Evolutionary conservation across 2,888 invertebrate species (phyloP).

Genomic region (Sepioteuthis lessoniana): DNA sequence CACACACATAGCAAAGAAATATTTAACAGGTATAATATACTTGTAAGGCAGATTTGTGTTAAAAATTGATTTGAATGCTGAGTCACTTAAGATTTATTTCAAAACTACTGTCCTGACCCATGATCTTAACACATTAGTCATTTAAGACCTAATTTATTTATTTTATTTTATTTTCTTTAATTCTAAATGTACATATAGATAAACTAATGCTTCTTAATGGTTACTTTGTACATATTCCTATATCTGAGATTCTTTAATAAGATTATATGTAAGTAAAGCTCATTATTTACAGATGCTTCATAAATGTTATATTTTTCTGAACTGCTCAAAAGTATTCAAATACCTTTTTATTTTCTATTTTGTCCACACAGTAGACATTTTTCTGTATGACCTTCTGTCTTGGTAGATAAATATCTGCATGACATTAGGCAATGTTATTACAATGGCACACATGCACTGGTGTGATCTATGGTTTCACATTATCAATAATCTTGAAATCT

Average conservation of each 20-base stretch:
- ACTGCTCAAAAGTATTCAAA: background rate
- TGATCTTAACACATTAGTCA: no score
- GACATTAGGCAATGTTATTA: background rate
- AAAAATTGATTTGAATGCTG: background rate
- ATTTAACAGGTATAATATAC: no score
- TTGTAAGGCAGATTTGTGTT: background rate
- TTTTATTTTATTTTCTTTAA: no score
- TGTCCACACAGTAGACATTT: background rate
- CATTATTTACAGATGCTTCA: background rate
- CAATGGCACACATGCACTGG: constrained; percentile 17
- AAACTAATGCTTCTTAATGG: no score
- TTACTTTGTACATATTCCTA: background rate
- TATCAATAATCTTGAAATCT: constrained; percentile 13
- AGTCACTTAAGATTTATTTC: background rate
- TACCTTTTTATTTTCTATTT: no score
- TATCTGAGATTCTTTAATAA: background rate
- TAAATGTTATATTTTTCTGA: constrained; percentile 18
- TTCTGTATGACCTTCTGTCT: background rate
- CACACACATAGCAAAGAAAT: background rate
- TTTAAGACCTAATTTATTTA: no score
- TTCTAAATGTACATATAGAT: no score
- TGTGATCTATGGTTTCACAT: constrained; percentile 33
- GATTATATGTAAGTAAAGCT: background rate
- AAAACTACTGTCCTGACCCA: background rate
- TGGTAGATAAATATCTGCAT: constrained; percentile 15